Base-by-base conservation (phyloP, 2,888 invertebrate species). In the Euproctis similis region DNA sequence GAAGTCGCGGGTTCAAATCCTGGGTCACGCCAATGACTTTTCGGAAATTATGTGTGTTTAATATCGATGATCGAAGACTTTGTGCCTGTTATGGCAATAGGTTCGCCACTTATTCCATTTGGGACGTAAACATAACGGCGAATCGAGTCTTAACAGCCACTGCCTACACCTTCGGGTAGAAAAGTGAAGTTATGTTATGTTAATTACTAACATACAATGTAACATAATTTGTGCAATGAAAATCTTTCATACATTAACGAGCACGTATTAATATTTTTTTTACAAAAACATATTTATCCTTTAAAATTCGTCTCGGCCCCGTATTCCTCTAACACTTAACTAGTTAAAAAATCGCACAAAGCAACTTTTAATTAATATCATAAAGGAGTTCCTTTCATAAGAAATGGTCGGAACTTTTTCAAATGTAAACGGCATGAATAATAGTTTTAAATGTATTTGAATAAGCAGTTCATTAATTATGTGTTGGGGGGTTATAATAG, bases 381-480 rank as follows among this genome's bases (percentile, higher is more conserved):
- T 52, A 57, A 67, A 71, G 66, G 60, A 62, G 62, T 64, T 71
- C 70, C 73, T 78, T 72, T 69, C n/a, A n/a, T n/a, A 77, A 65
- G 76, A 70, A 67, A 75, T 71, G 60, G 54, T 74, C 77, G 82
- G 82, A 82, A 64, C 69, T 69, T 48, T 73, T 77, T 77, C 71
- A 80, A 80, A 82, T 70, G 69, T 76, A 81, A 84, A 84, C 74
- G 76, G 75, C 70, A 78, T 81, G 80, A 82, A 81, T 84, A 84
- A 84, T 84, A 81, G 84, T 82, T 84, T 81, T 75, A 76, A 82
- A 84, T 74, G 74, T 77, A 82, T 84, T 84, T 84, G 78, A 81
- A 84, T 81, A 82, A 76, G 74, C 75, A 70, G 73, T 80, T 84
- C 84, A 84, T 84, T 84, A 84, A 84, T 84, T 78, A 80, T 75